Percentiles rank a stretch among this genome's conserved stretches.
Evolutionary conservation across 2,797 vertebrate species (phyloP).

Genomic region (Gymnocypris eckloni): DNA sequence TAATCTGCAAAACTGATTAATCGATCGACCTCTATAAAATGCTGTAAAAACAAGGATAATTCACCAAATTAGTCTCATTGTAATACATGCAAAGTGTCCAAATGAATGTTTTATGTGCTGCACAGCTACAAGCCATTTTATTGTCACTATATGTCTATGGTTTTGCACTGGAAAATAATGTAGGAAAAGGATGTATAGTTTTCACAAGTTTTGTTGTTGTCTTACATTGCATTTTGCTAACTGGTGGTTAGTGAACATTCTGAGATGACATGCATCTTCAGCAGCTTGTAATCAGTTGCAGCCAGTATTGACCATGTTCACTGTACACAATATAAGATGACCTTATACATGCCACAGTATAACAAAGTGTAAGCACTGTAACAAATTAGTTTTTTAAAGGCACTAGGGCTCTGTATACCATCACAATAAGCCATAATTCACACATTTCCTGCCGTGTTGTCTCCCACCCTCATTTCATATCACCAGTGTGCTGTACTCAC

Average conservation of each 20-base stretch:
- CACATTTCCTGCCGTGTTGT: constrained; percentile 66
- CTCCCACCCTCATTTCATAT: constrained; percentile 78
- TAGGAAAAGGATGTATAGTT: background rate
- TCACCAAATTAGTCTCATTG: background rate
- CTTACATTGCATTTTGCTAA: background rate
- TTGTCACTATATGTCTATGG: background rate
- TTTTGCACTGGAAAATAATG: background rate
- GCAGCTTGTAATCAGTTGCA: background rate
- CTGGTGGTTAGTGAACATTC: background rate
- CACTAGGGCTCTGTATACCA: constrained; percentile 37
- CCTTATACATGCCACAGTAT: background rate
- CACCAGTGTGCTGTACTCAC: constrained; percentile 78
- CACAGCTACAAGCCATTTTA: background rate
- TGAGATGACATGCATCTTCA: background rate
- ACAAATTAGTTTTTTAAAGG: background rate
- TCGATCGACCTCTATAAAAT: background rate
- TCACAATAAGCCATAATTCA: constrained; percentile 67
- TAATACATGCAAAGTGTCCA: background rate
- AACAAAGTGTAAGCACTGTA: constrained; percentile 16
- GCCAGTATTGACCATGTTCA: background rate
- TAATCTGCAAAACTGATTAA: too few species aligned
- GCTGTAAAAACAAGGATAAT: background rate
- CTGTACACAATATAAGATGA: background rate
- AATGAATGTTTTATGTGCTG: background rate
- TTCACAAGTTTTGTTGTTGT: background rate